These are phyloP conservation scores for Nymphalis c-album DNA, from an alignment of 2,888 invertebrate species.

Conservation along the genomic window DNA sequence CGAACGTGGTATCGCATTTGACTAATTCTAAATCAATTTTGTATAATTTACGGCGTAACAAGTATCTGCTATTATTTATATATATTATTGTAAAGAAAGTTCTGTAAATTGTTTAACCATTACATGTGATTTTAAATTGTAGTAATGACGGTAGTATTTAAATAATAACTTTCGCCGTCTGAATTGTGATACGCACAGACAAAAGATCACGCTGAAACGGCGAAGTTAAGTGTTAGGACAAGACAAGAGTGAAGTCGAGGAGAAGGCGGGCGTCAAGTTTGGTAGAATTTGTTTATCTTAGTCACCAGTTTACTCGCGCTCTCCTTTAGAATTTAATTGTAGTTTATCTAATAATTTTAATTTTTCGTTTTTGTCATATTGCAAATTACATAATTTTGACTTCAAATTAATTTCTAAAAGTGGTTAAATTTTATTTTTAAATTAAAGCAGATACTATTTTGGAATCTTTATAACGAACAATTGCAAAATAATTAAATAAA, in stretches of 20 bases:
- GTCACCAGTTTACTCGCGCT: neutral
- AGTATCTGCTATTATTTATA: no score
- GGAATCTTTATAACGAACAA: no score
- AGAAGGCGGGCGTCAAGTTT: slow-evolving; percentile 1
- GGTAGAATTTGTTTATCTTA: slow-evolving; percentile 14
- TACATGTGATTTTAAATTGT: slow-evolving; percentile 10
- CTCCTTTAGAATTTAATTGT: neutral
- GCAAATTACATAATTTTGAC: no score
- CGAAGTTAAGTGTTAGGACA: slow-evolving; percentile 11
- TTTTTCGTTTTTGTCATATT: no score
- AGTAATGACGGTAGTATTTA: slow-evolving; percentile 6
- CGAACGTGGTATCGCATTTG: no score
- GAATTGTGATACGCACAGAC: slow-evolving; percentile 22
- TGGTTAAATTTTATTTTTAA: no score
- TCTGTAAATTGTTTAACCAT: slow-evolving; percentile 15
- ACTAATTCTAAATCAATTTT: no score
- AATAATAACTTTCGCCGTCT: slow-evolving; percentile 10
- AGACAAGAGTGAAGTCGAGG: neutral
- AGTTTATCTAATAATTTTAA: neutral
- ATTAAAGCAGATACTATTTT: no score
- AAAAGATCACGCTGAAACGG: slow-evolving; percentile 11
- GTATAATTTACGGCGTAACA: no score
- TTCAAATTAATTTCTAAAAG: no score
- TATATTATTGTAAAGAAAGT: neutral
- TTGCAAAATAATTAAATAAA: no score